These are phyloP conservation scores for Pseudochromis fuscus DNA, from an alignment of 2,797 vertebrate species.

Conservation along the genomic window DNA sequence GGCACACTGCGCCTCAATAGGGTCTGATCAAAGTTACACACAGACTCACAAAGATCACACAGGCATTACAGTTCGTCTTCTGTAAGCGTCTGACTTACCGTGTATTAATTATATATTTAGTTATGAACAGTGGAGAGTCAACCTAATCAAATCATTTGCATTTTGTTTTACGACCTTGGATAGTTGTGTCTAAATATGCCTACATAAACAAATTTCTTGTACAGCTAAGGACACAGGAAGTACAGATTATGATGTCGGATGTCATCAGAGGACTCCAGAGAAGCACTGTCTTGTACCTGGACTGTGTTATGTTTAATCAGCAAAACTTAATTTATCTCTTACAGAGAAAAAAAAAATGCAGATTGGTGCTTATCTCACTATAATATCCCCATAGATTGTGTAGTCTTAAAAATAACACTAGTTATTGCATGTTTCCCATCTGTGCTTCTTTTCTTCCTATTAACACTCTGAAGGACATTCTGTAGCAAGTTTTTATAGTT, in stretches of 20 bases:
- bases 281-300: neutral
- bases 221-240: slow-evolving; percentile 5
- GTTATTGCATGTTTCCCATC: neutral
- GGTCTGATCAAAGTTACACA: slow-evolving; percentile 45
- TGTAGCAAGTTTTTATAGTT: too few species aligned
- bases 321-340: neutral
- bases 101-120: slow-evolving; percentile 58
- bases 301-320: slow-evolving; percentile 8
- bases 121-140: slow-evolving; percentile 46
- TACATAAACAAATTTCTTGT: slow-evolving; percentile 4
- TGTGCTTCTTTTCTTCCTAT: neutral
- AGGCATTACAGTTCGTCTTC: slow-evolving; percentile 12
- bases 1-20: slow-evolving; percentile 16
- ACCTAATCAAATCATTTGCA: slow-evolving; percentile 31
- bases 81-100: slow-evolving; percentile 18
- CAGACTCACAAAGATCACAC: slow-evolving; percentile 26
- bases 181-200: slow-evolving; percentile 23
- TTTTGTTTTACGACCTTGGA: slow-evolving; percentile 42
- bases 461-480: neutral
- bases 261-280: neutral
- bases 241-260: neutral
- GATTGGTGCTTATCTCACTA: neutral
- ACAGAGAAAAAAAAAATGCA: neutral
- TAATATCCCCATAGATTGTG: neutral
- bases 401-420: neutral